Evolutionary conservation across 1,140 invertebrate genomes (phyloP).

Genomic region (Hormaphis cornu): DNA sequence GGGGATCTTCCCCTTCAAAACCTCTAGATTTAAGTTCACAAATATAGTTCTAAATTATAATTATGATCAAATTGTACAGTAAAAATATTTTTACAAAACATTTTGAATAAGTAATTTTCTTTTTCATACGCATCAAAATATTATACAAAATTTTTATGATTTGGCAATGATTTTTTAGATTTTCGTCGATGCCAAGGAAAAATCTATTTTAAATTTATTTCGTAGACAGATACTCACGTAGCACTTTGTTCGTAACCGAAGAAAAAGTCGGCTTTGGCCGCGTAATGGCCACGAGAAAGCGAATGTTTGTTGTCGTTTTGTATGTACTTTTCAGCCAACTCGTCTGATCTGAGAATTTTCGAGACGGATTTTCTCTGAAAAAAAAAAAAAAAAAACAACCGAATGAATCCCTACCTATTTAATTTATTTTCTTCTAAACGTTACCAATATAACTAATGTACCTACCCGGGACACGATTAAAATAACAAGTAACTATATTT

Average conservation of each 20-base stretch:
- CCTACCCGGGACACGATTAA: neutral
- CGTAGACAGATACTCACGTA: too few species aligned
- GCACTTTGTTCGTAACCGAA: conserved; percentile 41
- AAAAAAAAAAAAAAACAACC: neutral
- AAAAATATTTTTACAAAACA: too few species aligned
- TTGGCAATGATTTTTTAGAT: too few species aligned
- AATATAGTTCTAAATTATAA: too few species aligned
- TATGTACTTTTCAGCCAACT: conserved; percentile 33
- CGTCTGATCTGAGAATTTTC: conserved; percentile 34
- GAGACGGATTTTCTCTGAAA: conserved; percentile 34
- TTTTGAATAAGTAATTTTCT: too few species aligned
- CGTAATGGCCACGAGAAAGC: conserved; percentile 42
- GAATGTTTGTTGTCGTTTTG: conserved; percentile 37
- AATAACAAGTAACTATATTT: neutral
- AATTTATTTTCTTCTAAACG: neutral
- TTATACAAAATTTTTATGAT: too few species aligned
- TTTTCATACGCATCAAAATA: too few species aligned
- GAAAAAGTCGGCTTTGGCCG: conserved; percentile 45
- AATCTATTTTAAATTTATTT: too few species aligned
- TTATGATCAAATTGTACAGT: too few species aligned
- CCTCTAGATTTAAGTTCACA: too few species aligned
- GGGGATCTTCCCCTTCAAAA: too few species aligned
- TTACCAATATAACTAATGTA: neutral
- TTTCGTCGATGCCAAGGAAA: too few species aligned
- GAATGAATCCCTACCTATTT: neutral